Evolutionary conservation across 2,888 invertebrate genomes (phyloP).

Genomic region (Phania funesta): DNA sequence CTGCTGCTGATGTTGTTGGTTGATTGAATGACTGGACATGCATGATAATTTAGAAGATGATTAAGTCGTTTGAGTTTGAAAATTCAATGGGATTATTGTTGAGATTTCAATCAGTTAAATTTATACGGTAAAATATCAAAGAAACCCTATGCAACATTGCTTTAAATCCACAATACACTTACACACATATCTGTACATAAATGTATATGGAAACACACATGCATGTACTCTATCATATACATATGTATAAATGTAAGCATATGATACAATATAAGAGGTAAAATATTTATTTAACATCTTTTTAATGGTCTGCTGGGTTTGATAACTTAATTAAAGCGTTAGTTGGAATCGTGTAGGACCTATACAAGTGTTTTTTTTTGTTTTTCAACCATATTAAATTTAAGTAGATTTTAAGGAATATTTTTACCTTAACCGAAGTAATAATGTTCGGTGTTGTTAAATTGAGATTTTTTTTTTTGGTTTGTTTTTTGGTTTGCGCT

Average conservation of each 20-base stretch:
- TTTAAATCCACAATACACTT: neutral
- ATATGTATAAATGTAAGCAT: no score
- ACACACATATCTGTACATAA: neutral
- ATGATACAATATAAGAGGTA: neutral
- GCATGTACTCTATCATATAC: no score
- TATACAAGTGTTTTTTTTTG: no score
- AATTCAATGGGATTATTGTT: slow-evolving; percentile 51
- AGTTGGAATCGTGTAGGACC: neutral
- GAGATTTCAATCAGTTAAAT: slow-evolving; percentile 56
- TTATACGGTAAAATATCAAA: slow-evolving; percentile 51
- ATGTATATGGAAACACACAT: neutral
- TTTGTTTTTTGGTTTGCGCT: neutral
- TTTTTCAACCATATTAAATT: neutral
- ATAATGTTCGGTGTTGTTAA: neutral
- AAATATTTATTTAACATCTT: neutral
- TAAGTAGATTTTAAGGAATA: neutral
- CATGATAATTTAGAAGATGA: slow-evolving; percentile 52
- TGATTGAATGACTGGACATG: slow-evolving; percentile 55
- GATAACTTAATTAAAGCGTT: slow-evolving; percentile 13
- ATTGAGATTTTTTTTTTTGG: no score
- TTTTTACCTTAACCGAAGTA: neutral
- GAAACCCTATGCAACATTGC: neutral
- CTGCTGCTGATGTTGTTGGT: slow-evolving; percentile 23
- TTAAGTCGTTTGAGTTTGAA: slow-evolving; percentile 52
- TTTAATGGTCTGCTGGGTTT: neutral